Base-by-base conservation (phyloP, 2,888 invertebrate species). In the Volucella inflata region DNA sequence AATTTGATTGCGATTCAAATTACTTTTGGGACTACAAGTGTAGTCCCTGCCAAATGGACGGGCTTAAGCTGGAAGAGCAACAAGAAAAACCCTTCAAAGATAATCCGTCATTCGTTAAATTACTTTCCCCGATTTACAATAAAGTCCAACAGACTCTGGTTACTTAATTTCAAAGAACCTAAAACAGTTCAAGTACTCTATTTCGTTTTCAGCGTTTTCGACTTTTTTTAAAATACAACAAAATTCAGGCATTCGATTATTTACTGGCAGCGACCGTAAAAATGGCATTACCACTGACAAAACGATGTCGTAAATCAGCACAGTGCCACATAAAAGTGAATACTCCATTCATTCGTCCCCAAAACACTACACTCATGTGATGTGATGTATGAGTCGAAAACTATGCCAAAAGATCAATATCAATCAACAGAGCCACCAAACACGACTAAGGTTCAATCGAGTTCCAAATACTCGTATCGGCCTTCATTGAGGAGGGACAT, bases 31-130 rank as follows among this genome's bases (percentile, higher is more conserved):
- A 78, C 55, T 55, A 40, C 40, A 77, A 60, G 36, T 44, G 42
- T 17, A 44, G 44, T 46, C 10, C 38, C n/a, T 55, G 62, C 68
- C 40, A 40, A 38, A 53, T 30, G 57, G n/a, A 36, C 10, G 38
- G 14, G 17, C 0, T 1, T 4, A 48, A 38, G 46, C 50, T 36
- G n/a, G 9, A 59, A 40, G 40, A 16, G 21, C 36, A 50, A 21
- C 30, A 40, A 40, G 53, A 51, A 57, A 38, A 57, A 71, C 60
- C 46, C 40, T 48, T 48, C n/a, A 68, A 72, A 55, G 72, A 68
- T 72, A 83, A 83, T 72, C 82, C 65, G 55, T 68, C 68, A 74
- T 57, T 84, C 68, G 68, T 79, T 74, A 79, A 83, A 83, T 83
- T 51, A 83, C 78, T 74, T 64, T 48, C 10, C 11, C 21, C 16